phyloP scores from a whole-genome alignment of 2,797 vertebrate species.

The Siniperca obscura region DNA sequence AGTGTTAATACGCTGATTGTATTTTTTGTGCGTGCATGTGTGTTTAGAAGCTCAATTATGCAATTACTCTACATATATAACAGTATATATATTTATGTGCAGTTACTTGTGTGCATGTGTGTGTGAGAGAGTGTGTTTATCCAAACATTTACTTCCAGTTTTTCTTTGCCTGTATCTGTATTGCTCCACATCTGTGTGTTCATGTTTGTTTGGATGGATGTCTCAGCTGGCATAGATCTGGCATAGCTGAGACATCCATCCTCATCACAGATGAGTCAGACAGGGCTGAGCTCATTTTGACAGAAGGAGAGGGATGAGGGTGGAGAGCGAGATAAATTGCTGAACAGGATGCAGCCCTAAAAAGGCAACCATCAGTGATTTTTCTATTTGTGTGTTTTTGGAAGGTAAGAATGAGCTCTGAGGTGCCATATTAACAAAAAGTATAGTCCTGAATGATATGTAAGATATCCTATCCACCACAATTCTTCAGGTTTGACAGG shows the following conservation, averaged over 20 bases:
- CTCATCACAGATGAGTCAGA: slow-evolving; percentile 73
- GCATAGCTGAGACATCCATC: slow-evolving; percentile 45
- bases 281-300: slow-evolving; percentile 57
- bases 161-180: slow-evolving; percentile 25
- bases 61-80: not conserved
- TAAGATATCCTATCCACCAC: not conserved
- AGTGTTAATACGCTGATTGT: not conserved
- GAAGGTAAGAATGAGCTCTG: slow-evolving; percentile 15
- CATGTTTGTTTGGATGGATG: slow-evolving; percentile 65
- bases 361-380: slow-evolving; percentile 37
- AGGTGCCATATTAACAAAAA: slow-evolving; percentile 28
- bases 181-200: slow-evolving; percentile 37
- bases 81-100: not conserved
- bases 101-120: not conserved
- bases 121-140: slow-evolving; percentile 8
- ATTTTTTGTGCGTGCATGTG: not conserved
- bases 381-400: slow-evolving; percentile 7
- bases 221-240: slow-evolving; percentile 72
- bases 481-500: slow-evolving; percentile 23
- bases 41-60: not conserved
- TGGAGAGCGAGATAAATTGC: slow-evolving; percentile 24
- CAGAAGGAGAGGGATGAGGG: slow-evolving; percentile 36
- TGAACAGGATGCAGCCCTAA: slow-evolving; percentile 42
- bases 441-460: not conserved
- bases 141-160: slow-evolving; percentile 22